phyloP scores from a whole-genome alignment of 2,113 vertebrate genomes.

The Alaudala cheleensis region DNA sequence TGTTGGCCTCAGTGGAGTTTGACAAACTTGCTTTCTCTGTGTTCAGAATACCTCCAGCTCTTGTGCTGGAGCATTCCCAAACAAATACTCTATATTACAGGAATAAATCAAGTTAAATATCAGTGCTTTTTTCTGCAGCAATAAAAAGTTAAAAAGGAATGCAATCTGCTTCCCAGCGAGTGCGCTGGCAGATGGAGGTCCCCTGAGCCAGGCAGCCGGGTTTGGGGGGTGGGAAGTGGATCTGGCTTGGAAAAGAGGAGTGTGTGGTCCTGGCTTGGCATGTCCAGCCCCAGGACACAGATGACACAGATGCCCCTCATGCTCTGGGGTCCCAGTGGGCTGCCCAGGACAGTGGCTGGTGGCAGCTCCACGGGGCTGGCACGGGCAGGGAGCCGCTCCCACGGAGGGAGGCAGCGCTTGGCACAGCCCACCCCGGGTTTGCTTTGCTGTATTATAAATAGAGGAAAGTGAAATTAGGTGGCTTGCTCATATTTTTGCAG shows the following conservation, averaged over 20 bases:
- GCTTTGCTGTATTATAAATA: not conserved
- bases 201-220: not conserved
- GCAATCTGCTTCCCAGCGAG: not conserved
- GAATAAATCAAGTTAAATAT: constrained; percentile 36
- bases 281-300: not conserved
- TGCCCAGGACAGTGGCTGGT: not conserved
- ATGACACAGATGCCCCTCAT: not conserved
- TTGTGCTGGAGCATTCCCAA: not conserved
- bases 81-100: not conserved
- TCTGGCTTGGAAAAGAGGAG: not conserved
- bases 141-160: not conserved
- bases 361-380: not conserved
- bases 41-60: not conserved
- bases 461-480: not conserved
- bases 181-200: not conserved
- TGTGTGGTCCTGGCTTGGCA: rapidly evolving
- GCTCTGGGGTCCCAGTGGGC: not conserved
- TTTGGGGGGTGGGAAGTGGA: not conserved
- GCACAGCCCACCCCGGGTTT: constrained; percentile 4
- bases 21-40: not conserved
- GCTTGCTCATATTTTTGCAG: constrained; percentile 25
- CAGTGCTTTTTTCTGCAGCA: not conserved
- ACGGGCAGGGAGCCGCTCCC: not conserved
- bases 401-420: not conserved
- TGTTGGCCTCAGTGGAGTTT: not conserved